Evolutionary conservation across 2,797 vertebrate species (phyloP).

Genomic region (Acrocephalus scirpaceus): DNA sequence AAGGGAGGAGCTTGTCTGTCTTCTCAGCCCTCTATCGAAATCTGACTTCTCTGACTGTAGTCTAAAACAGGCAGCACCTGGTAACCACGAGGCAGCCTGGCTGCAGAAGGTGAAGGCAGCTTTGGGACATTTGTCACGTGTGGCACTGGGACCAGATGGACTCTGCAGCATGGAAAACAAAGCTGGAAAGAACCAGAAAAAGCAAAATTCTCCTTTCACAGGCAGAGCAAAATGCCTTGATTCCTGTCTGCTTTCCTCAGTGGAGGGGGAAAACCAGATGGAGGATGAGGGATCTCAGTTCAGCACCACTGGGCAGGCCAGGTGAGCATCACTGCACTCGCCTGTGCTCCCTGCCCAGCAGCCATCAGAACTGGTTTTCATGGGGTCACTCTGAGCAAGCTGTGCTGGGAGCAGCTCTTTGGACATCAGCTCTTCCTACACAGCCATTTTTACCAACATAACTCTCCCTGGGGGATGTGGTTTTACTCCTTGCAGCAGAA

Average conservation of each 20-base stretch:
- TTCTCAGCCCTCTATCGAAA: background rate
- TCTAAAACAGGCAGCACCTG: background rate
- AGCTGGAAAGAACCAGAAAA: background rate
- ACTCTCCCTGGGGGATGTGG: background rate
- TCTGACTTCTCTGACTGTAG: background rate
- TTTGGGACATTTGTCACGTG: background rate
- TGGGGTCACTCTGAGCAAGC: background rate
- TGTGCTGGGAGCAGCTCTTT: background rate
- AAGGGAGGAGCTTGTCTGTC: background rate
- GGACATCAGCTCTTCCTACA: background rate
- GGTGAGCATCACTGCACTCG: background rate
- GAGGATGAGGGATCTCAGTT: background rate
- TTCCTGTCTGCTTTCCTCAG: background rate
- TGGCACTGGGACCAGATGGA: background rate
- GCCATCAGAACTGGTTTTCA: background rate
- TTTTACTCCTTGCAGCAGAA: background rate
- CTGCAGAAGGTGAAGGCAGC: background rate
- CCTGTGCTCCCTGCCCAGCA: background rate
- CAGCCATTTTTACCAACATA: background rate
- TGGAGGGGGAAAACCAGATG: background rate
- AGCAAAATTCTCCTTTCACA: background rate
- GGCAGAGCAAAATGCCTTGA: background rate
- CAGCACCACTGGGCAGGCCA: rapidly evolving
- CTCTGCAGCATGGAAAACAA: background rate
- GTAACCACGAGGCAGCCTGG: background rate